Evolutionary conservation across 2,113 vertebrate species (phyloP).

Genomic region (Pelodiscus sinensis): DNA sequence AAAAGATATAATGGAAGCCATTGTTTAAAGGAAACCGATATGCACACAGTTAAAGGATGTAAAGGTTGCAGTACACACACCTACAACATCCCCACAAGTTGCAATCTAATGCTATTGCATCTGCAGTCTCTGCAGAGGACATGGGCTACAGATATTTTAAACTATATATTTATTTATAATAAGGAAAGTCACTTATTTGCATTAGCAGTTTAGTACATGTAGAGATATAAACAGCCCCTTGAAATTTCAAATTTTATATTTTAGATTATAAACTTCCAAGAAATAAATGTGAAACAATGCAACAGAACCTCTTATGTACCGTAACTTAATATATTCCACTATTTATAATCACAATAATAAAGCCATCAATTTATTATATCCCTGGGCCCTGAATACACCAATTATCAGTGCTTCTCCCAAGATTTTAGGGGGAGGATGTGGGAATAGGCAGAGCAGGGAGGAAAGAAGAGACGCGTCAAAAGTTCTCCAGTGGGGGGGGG

Average conservation of each 20-base stretch:
- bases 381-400: rapidly evolving
- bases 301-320: neutral
- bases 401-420: rapidly evolving
- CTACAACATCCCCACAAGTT: neutral
- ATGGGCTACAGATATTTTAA: neutral
- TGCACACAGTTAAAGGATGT: neutral
- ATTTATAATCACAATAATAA: neutral
- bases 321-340: rapidly evolving
- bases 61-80: neutral
- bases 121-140: neutral
- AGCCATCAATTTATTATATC: rapidly evolving
- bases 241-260: rapidly evolving
- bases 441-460: neutral
- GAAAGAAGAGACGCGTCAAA: neutral
- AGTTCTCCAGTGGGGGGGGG: rapidly evolving
- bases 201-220: rapidly evolving
- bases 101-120: neutral
- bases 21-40: neutral
- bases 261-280: neutral
- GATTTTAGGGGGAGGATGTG: rapidly evolving
- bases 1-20: neutral
- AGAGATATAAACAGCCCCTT: rapidly evolving
- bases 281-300: rapidly evolving
- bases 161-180: neutral
- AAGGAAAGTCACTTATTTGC: neutral